Evolutionary conservation across 2,888 invertebrate genomes (phyloP), one percentile per base, ranked within the genome.

Genomic region (Drosophila barbarae): DNA sequence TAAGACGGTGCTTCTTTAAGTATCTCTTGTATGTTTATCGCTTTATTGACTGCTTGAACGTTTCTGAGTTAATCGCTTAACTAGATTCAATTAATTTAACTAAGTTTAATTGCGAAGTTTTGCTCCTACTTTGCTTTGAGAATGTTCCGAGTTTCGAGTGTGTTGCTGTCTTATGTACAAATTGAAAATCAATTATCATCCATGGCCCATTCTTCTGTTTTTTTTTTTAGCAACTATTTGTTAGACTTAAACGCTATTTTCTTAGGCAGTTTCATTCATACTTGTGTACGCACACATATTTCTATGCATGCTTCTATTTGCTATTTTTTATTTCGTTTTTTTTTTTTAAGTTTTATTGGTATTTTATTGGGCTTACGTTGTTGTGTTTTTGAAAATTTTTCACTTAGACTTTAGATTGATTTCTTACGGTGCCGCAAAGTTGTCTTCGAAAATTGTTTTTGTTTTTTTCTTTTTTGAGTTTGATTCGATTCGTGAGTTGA

Each of bases 211-310:
- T 44, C 23, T 32, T 56, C 36, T 10, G 5, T 32, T 13, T 12
- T 69, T 59, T 21, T 18, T 12, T n/a, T 69, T 70, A 39, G 61
- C 60, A 60, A 53, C 70, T 65, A 67, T 69, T 71, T 66, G 68
- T 79, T 68, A 74, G 71, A 53, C 85, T 85, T 83, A 82, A 30
- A 46, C 12, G 13, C 78, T 72, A 79, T 67, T 69, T 77, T 77
- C 73, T 78, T 86, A 86, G 86, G 86, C 86, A 86, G 86, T 86
- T 87, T 86, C 85, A 82, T 87, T 84, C 76, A 83, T 84, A 82
- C 72, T 74, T 77, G 75, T 84, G 70, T 73, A 71, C 66, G 8
- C 46, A 79, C 74, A 60, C 46, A 79, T 76, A 60, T 73, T 52
- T 69, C 57, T 71, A 57, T 58, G 46, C 44, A 59, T 75, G 34